Evolutionary conservation across 2,888 invertebrate species (phyloP).

Genomic region (Diplolepis rosae): DNA sequence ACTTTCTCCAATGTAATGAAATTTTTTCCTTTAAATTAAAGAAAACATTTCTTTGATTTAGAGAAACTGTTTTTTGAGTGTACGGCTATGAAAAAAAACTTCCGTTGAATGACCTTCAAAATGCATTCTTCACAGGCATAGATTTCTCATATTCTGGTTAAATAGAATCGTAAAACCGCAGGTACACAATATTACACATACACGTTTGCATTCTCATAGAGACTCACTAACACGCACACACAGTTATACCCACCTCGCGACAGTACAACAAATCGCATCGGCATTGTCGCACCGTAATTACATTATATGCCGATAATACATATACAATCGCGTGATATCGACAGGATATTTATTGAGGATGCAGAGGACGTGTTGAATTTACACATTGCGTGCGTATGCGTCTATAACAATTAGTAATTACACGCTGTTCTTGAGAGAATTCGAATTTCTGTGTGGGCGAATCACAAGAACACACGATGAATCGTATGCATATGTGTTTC

Average conservation of each 20-base stretch:
- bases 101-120: too few species aligned
- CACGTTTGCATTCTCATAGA: neutral
- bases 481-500: neutral
- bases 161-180: slow-evolving; percentile 13
- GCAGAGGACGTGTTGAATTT: slow-evolving; percentile 39
- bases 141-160: neutral
- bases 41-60: too few species aligned
- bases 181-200: neutral
- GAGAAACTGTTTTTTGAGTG: too few species aligned
- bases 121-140: slow-evolving; percentile 10
- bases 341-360: slow-evolving; percentile 31
- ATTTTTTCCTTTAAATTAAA: too few species aligned
- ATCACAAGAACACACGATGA: slow-evolving; percentile 2
- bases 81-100: too few species aligned
- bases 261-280: slow-evolving; percentile 15
- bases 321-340: slow-evolving; percentile 20
- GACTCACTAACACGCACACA: neutral
- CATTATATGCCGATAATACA: slow-evolving; percentile 11
- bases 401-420: slow-evolving; percentile 61
- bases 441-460: slow-evolving; percentile 55
- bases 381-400: slow-evolving; percentile 32
- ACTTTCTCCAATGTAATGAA: too few species aligned
- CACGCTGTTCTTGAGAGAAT: slow-evolving; percentile 43
- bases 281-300: slow-evolving; percentile 23
- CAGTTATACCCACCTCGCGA: neutral